Base-by-base conservation (phyloP, 2,797 vertebrate genomes). In the Halcyon smyrnensis region DNA sequence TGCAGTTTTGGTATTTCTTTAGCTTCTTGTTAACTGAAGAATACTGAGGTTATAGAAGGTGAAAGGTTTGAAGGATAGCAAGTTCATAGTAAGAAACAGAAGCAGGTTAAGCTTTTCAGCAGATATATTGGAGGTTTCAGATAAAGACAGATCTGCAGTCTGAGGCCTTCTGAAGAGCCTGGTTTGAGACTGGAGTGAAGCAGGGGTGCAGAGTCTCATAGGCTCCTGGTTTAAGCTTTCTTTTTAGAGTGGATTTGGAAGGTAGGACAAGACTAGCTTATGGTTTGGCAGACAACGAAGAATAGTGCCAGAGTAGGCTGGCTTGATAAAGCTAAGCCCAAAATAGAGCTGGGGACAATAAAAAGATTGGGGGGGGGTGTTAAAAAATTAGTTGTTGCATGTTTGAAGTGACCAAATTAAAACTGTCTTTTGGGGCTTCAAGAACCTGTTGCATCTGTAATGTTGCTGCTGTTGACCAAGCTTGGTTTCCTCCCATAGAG, bases 191-290 rank as follows among this genome's bases (percentile, higher is more conserved):
- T 67, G 41, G 30, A 76, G 28, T 12, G 48, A 88, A 56, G 43
- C 60, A 77, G 43, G 78, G 73, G 51, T 18, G 15, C 4, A 4
- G 56, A 69, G 37, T 36, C 27, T 80, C 11, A 2, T 27, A 0
- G 18, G 14, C 67, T 48, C 3, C 28, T 34, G 8, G 20, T 36
- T 86, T 64, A 39, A 59, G 57, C 43, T 50, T 46, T 34, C 32
- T 54, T 63, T 27, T 8, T 46, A 77, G 75, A 25, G 18, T 11
- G 50, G 14, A 12, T 84, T 48, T 68, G 53, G 53, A 53, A 67
- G 65, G 4, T 0, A 12, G 48, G 28, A 60, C 1, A 4, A 63
- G 37, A 21, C 18, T 46, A 39, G 7, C 6, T 46, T 46, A 0
- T 71, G 39, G 27, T 9, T 78, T 88, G 57, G 48, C 25, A 92